Percentiles rank a stretch among this genome's conserved stretches.
These are phyloP conservation scores for Thalassaphorura encarpata DNA, from an alignment of 1,140 invertebrate species.

Conservation along the genomic window DNA sequence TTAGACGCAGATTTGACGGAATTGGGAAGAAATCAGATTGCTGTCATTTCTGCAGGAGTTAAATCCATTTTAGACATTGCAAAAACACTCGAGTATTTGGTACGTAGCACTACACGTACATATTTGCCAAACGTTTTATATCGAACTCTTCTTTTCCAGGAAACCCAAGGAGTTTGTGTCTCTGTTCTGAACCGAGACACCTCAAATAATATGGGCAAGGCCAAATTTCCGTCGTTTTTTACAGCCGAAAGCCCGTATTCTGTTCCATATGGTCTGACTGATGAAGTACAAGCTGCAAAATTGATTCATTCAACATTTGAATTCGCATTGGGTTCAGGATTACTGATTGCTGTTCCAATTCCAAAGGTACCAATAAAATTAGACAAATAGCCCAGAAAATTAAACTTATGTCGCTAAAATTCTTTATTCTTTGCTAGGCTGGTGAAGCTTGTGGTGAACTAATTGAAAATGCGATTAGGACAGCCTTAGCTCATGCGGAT, in stretches of 20 bases:
- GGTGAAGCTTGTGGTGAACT: conserved; percentile 41
- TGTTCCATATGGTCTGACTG: conserved; percentile 56
- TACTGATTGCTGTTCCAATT: conserved; percentile 85
- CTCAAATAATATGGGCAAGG: background rate
- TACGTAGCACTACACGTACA: conserved; percentile 37
- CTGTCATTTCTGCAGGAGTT: conserved; percentile 88
- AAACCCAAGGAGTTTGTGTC: conserved; percentile 89
- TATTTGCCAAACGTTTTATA: conserved; percentile 1
- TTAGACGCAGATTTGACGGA: conserved; percentile 85
- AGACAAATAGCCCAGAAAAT: too few species aligned
- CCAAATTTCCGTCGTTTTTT: conserved; percentile 82
- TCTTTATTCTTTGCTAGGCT: background rate
- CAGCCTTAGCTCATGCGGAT: conserved; percentile 58
- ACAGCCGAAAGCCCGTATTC: conserved; percentile 49
- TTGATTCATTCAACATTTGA: conserved; percentile 50
- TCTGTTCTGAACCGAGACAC: conserved; percentile 53
- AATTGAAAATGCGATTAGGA: conserved; percentile 57
- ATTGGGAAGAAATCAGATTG: conserved; percentile 70
- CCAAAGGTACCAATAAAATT: too few species aligned
- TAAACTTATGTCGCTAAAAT: background rate
- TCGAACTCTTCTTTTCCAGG: conserved; percentile 45
- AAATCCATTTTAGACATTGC: conserved; percentile 96
- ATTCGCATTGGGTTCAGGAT: conserved; percentile 61
- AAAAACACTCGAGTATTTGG: conserved; percentile 87
- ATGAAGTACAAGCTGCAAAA: conserved; percentile 55